Conservation (phyloP, 2,888 invertebrate genomes). For the Trimorus sp. region DNA sequence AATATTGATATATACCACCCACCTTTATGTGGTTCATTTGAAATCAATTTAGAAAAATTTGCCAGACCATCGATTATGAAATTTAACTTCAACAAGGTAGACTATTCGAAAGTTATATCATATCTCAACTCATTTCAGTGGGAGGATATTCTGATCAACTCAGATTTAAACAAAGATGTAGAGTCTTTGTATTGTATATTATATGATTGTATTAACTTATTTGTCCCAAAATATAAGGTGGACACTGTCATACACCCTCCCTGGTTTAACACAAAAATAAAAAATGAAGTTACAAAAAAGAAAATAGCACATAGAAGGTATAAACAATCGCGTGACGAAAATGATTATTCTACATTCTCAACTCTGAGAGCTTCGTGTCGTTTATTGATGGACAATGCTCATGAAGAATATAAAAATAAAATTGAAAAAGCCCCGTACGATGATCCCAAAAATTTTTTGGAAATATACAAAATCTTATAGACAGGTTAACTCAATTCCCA, state of each 20-base stretch:
- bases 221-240: not conserved
- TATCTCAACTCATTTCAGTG: constrained; percentile 9
- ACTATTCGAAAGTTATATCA: not conserved
- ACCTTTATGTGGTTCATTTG: not conserved
- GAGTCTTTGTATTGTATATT: not conserved
- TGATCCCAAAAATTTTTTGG: too few species aligned
- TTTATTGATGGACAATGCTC: too few species aligned
- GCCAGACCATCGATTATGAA: not conserved
- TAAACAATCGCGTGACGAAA: not conserved
- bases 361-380: not conserved
- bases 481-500: too few species aligned
- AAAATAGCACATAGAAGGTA: constrained; percentile 5
- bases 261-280: constrained; percentile 8
- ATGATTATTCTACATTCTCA: not conserved
- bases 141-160: not conserved
- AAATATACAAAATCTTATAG: too few species aligned
- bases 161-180: not conserved
- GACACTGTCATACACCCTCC: not conserved
- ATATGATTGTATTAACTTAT: constrained; percentile 8
- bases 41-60: not conserved
- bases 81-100: not conserved
- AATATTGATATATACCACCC: constrained; percentile 9
- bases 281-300: not conserved
- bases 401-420: not conserved
- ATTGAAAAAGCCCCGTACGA: too few species aligned